Evolutionary conservation across 2,113 vertebrate genomes (phyloP).

Genomic region (Craseonycteris thonglongyai): DNA sequence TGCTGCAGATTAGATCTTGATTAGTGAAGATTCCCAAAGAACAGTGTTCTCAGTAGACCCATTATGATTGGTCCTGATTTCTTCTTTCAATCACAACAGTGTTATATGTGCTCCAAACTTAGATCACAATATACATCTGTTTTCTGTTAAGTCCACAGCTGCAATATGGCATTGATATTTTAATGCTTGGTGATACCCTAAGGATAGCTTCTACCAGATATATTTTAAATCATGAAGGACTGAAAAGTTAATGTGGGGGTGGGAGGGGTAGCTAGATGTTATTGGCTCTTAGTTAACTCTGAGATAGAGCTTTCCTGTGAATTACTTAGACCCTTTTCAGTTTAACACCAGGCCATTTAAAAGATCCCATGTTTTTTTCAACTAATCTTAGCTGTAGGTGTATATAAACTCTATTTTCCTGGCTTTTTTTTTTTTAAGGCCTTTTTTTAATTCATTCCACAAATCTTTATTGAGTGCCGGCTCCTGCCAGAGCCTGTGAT

Average conservation of each 20-base stretch:
- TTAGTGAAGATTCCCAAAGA: neutral
- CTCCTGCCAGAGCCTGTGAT: neutral
- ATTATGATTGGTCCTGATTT: neutral
- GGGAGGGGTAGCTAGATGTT: neutral
- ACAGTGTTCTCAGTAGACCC: neutral
- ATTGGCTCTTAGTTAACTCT: neutral
- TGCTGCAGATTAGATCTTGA: neutral
- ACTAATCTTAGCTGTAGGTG: neutral
- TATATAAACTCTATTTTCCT: neutral
- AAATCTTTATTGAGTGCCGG: neutral
- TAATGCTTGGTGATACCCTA: neutral
- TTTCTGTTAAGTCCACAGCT: slow-evolving; percentile 34
- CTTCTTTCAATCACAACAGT: neutral
- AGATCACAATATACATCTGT: neutral
- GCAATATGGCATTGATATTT: neutral
- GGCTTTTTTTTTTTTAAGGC: neutral
- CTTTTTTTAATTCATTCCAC: neutral
- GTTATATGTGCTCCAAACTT: neutral
- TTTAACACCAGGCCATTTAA: slow-evolving; percentile 5
- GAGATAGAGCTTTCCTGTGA: neutral
- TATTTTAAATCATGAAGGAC: neutral
- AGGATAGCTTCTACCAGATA: neutral
- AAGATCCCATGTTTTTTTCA: neutral
- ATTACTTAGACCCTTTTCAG: neutral
- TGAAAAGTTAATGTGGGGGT: neutral